phyloP scores from a whole-genome alignment of 2,888 invertebrate species.

The Chymomyza amoena region DNA sequence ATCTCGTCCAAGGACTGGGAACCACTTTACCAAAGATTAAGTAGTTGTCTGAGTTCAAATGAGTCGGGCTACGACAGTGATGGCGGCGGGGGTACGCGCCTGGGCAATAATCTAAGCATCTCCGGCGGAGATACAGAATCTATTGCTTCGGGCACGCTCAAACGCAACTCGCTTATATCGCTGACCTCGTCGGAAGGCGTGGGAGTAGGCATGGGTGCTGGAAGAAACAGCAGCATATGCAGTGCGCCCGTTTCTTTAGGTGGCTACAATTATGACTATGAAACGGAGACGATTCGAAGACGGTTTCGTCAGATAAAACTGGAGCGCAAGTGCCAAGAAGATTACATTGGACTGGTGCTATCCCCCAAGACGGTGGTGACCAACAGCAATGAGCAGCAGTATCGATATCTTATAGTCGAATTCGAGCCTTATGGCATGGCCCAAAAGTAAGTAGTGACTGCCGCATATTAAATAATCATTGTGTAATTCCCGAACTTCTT shows the following conservation, averaged over 20 bases:
- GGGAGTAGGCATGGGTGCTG: conserved; percentile 48
- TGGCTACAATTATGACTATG: conserved; percentile 79
- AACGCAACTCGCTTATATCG: conserved; percentile 76
- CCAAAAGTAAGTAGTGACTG: conserved; percentile 77
- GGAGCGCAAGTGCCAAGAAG: conserved; percentile 83
- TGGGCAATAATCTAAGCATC: conserved; percentile 76
- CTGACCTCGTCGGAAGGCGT: conserved; percentile 74
- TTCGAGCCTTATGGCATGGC: conserved; percentile 84
- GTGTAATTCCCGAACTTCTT: not conserved
- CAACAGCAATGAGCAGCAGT: conserved; percentile 80
- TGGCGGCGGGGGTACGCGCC: conserved; percentile 80
- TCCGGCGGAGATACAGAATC: conserved; percentile 77
- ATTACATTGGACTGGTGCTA: conserved; percentile 85
- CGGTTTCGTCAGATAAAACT: conserved; percentile 84
- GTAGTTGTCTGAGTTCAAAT: conserved; percentile 89
- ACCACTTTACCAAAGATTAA: conserved; percentile 82
- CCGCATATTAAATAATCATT: not conserved
- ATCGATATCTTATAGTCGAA: conserved; percentile 83
- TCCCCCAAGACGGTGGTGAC: conserved; percentile 82
- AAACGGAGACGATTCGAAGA: conserved; percentile 81
- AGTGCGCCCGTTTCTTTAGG: conserved; percentile 77
- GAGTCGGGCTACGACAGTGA: conserved; percentile 92
- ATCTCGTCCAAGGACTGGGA: conserved; percentile 81
- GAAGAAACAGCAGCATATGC: conserved; percentile 65
- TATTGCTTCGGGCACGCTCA: conserved; percentile 76